A percentile compares a stretch with the other conserved stretches of the same genome.
Evolutionary conservation across 2,888 invertebrate genomes (phyloP).

Genomic region (Drosophila eohydei): DNA sequence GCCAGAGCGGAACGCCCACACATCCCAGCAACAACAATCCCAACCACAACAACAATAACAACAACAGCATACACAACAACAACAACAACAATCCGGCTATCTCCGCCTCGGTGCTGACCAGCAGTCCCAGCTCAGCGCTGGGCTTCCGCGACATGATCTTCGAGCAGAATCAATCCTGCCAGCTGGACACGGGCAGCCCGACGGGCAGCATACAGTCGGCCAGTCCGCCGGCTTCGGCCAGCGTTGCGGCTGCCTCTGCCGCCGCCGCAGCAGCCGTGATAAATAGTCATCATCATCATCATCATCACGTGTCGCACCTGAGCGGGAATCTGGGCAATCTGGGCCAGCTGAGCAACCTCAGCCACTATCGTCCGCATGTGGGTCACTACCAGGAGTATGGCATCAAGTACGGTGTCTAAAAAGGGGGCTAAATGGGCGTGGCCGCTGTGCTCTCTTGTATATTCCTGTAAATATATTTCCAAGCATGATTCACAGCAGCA

Average conservation of each 20-base stretch:
- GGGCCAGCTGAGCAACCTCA: conserved; percentile 84
- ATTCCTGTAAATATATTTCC: conserved; percentile 72
- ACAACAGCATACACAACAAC: conserved; percentile 56
- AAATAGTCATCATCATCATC: conserved; percentile 83
- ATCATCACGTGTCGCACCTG: conserved; percentile 80
- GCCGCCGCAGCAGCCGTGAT: conserved; percentile 80
- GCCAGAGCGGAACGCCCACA: conserved; percentile 54
- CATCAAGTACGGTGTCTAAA: conserved; percentile 85
- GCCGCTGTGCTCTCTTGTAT: conserved; percentile 74
- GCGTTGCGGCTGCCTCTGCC: conserved; percentile 72
- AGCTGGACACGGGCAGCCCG: conserved; percentile 85
- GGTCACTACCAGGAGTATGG: conserved; percentile 85
- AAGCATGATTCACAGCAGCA: conserved; percentile 66
- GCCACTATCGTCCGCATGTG: conserved; percentile 84
- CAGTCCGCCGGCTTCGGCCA: conserved; percentile 83
- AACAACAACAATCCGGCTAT: conserved; percentile 57
- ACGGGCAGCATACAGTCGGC: conserved; percentile 85
- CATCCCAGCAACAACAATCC: conserved; percentile 57
- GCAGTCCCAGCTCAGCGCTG: conserved; percentile 75
- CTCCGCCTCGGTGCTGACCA: conserved; percentile 65
- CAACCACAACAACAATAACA: conserved; percentile 35
- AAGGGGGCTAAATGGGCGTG: conserved; percentile 18
- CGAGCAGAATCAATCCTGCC: conserved; percentile 85
- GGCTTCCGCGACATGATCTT: conserved; percentile 85
- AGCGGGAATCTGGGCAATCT: conserved; percentile 84